Evolutionary conservation across 2,888 invertebrate species (phyloP), one percentile per base, ranked within the genome.

Genomic region (Hipparchia semele): DNA sequence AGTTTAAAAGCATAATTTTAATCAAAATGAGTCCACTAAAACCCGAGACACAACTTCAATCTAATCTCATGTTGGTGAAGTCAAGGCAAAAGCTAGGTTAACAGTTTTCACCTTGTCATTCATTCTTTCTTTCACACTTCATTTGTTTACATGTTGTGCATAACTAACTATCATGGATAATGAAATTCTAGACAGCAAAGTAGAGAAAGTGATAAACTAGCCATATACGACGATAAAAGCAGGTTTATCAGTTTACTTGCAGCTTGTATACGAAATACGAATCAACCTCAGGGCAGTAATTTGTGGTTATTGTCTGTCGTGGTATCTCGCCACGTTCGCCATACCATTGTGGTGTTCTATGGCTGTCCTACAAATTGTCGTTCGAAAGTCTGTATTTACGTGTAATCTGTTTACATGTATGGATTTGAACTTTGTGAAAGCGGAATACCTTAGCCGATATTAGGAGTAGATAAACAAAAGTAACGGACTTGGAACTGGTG

Each of bases 241-340:
- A 79, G 79, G 78, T 83, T 83, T 82, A 82, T 81, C 81, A 76
- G 81, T 82, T 83, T 82, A 81, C 67, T 72, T 70, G 59, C 58
- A 60, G 70, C 70, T 75, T 61, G 56, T 70, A 51, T 70, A 71
- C 61, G 73, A 70, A 65, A 56, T 71, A 72, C 60, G 73, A 68
- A 65, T 59, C 69, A 81, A 79, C 80, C 80, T 79, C 69, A 80
- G 80, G 84, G 86, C 83, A 75, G 77, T 84, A 88, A 89, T 90
- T 88, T 87, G 85, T 81, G 80, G 81, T 83, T 83, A 89, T 90
- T 88, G 88, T 89, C 83, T 84, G 81, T 75, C 79, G 78, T 81
- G 82, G 83, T 86, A 88, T 85, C 84, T 80, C 79, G 77, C 80
- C 80, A 79, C 82, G 82, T 87, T 87, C 82, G 85, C 84, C 84